A percentile compares a stretch with the other conserved stretches of the same genome.
Conservation (phyloP, 2,888 invertebrate species). For the Formica aserva region DNA sequence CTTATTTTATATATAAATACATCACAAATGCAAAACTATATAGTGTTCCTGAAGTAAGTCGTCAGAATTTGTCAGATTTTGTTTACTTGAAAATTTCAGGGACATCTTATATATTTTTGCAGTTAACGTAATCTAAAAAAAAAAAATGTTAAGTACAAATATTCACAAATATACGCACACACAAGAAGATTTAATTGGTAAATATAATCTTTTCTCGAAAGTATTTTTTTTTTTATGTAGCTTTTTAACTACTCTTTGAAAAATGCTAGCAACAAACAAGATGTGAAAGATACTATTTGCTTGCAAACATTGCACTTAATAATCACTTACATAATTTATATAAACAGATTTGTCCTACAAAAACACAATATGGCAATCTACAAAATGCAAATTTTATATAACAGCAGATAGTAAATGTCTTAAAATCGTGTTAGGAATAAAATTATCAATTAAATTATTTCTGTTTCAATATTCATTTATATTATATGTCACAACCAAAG, state of each 20-base stretch:
- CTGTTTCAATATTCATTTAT: constrained; percentile 15
- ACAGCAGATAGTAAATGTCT: constrained; percentile 12
- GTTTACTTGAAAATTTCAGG: neutral
- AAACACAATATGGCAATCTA: constrained; percentile 58
- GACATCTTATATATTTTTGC: neutral
- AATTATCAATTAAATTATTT: constrained; percentile 39
- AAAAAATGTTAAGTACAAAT: neutral
- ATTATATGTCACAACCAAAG: constrained; percentile 8
- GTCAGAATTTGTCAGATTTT: neutral
- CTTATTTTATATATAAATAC: neutral
- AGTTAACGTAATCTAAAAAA: neutral
- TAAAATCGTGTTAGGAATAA: constrained; percentile 9
- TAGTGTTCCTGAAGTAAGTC: neutral
- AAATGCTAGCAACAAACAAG: neutral
- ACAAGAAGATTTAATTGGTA: constrained; percentile 6
- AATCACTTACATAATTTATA: constrained; percentile 57
- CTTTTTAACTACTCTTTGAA: neutral
- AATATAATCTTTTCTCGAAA: neutral
- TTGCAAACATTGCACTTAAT: constrained; percentile 10
- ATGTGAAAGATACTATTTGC: neutral
- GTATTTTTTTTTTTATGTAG: neutral
- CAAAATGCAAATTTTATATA: constrained; percentile 69
- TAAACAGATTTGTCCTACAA: constrained; percentile 55
- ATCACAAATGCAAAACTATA: neutral
- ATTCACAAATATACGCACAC: neutral